Evolutionary conservation across 2,888 invertebrate genomes (phyloP), one percentile per base, ranked within the genome.

Genomic region (Oxystoma pomonae): DNA sequence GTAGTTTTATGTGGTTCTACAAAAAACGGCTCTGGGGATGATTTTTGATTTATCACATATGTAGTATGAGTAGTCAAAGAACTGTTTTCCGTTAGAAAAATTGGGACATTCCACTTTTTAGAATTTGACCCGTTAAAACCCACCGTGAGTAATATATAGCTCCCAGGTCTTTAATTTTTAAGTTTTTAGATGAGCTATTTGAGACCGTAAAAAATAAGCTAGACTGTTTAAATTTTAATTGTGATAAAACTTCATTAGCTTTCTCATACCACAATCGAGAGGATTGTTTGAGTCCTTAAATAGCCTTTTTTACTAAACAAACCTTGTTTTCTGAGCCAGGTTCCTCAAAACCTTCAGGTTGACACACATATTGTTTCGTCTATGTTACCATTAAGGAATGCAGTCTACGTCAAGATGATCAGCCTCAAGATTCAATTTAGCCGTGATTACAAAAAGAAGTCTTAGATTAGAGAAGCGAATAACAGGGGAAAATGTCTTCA

Each of bases 211-310:
- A n/a, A n/a, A n/a, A n/a, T n/a, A n/a, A n/a, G n/a, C n/a, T n/a
- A n/a, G n/a, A n/a, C n/a, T n/a, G n/a, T n/a, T n/a, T n/a, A n/a
- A n/a, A n/a, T n/a, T n/a, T n/a, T n/a, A n/a, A n/a, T n/a, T 61
- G 12, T 57, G 52, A 49, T 57, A 59, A 35, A 3, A 69, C 60
- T 58, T 62, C 55, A 16, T 62, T 12, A 51, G 62, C 68, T 51
- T 64, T 64, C 58, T 69, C 58, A 64, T 69, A 62, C 71, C 72
- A 73, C 12, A 67, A 64, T 58, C 69, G 65, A 12, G 71, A 65
- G 2, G 70, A 67, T 59, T 72, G 71, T 57, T 73, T 73, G 20
- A 73, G 57, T 0, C 72, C 72, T 67, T 73, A 73, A 53, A 74
- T 49, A 56, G 64, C 68, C 60, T 70, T 71, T 20, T 72, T 69